Conservation (phyloP, 2,797 vertebrate genomes). For the Macropodus opercularis region DNA sequence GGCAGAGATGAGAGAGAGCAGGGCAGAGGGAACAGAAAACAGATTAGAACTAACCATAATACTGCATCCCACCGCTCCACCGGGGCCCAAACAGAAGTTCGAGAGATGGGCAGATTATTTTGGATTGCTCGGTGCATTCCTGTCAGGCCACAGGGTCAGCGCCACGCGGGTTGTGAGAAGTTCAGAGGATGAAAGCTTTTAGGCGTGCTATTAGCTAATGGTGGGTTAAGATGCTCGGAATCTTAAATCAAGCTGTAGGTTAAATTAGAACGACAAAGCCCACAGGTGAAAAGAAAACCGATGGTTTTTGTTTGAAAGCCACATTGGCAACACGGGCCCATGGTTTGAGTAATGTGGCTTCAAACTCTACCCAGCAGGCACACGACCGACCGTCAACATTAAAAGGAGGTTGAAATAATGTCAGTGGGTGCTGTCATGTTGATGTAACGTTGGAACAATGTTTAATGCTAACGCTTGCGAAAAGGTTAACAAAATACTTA, state of each 20-base stretch:
- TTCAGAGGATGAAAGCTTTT: conserved; percentile 38
- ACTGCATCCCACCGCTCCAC: conserved; percentile 32
- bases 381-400: no score
- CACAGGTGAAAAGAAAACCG: neutral
- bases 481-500: no score
- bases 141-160: conserved; percentile 29
- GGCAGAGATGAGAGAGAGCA: conserved; percentile 52
- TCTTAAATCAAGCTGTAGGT: conserved; percentile 5
- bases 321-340: no score
- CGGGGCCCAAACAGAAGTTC: conserved; percentile 23
- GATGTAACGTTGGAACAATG: no score
- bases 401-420: no score
- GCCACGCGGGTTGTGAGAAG: conserved; percentile 7
- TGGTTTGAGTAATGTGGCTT: no score
- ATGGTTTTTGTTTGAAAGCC: neutral
- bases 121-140: conserved; percentile 35
- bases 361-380: no score
- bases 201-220: neutral
- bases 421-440: no score
- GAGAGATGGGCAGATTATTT: conserved; percentile 60
- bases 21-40: conserved; percentile 52
- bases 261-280: conserved; percentile 14
- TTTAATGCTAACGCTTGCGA: no score
- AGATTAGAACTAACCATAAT: conserved; percentile 64
- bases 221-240: conserved; percentile 10